Percentiles rank a stretch among this genome's conserved stretches.
Conservation (phyloP, 2,797 vertebrate species). For the Hoplostethus atlanticus region DNA sequence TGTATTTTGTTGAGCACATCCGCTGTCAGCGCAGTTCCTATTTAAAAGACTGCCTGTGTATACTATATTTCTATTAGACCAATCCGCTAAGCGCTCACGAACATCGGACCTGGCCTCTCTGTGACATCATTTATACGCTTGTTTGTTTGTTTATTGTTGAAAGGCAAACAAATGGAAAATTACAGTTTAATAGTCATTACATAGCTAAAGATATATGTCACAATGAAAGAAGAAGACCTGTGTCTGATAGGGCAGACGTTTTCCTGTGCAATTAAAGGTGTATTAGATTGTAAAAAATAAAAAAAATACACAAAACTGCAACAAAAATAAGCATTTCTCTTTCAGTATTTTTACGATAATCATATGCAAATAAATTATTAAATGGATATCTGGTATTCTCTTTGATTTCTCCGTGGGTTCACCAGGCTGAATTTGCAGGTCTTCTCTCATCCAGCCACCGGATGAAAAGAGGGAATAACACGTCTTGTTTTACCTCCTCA, state of each 20-base stretch:
- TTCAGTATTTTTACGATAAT: slow-evolving; percentile 87
- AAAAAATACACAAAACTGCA: slow-evolving; percentile 71
- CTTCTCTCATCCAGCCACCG: slow-evolving; percentile 57
- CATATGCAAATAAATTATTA: slow-evolving; percentile 88
- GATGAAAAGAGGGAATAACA: slow-evolving; percentile 69
- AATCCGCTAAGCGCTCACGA: slow-evolving; percentile 60
- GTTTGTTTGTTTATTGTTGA: slow-evolving; percentile 75
- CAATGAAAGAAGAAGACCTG: slow-evolving; percentile 70
- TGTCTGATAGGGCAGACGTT: slow-evolving; percentile 73
- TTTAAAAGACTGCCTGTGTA: slow-evolving; percentile 73
- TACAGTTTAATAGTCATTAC: slow-evolving; percentile 61
- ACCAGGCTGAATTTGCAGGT: slow-evolving; percentile 69
- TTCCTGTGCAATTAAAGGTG: slow-evolving; percentile 81
- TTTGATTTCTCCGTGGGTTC: slow-evolving; percentile 79
- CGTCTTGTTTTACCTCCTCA: slow-evolving; percentile 66
- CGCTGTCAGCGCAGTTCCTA: slow-evolving; percentile 69
- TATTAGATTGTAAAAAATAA: slow-evolving; percentile 77
- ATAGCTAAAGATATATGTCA: slow-evolving; percentile 73
- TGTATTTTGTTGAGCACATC: slow-evolving; percentile 62
- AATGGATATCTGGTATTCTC: slow-evolving; percentile 80
- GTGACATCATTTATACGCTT: slow-evolving; percentile 74
- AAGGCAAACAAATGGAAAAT: slow-evolving; percentile 67
- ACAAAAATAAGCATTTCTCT: slow-evolving; percentile 83
- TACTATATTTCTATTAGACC: slow-evolving; percentile 73
- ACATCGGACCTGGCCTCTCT: slow-evolving; percentile 60